A percentile compares a stretch with the other conserved stretches of the same genome.
Conservation (phyloP, 2,797 vertebrate genomes). For the Peromyscus attwateri region DNA sequence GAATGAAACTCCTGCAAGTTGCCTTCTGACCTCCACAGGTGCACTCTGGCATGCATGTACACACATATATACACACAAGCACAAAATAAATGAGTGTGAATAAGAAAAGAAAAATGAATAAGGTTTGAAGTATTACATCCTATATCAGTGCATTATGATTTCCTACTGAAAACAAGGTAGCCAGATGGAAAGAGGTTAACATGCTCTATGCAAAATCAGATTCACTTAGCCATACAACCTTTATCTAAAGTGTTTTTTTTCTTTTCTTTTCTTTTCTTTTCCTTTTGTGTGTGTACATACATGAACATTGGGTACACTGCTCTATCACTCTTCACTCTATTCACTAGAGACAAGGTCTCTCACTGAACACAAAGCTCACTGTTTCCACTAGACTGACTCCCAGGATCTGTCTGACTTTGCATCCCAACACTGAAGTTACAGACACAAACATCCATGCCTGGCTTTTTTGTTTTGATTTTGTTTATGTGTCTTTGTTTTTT, state of each 20-base stretch:
- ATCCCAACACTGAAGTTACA: not conserved
- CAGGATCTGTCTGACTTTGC: not conserved
- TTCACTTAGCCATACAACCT: not conserved
- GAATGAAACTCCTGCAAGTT: not conserved
- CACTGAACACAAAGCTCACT: not conserved
- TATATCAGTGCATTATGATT: not conserved
- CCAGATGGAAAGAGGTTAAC: not conserved
- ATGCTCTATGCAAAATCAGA: not conserved
- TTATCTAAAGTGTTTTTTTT: slow-evolving; percentile 3
- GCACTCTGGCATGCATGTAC: not conserved
- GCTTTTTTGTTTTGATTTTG: not conserved
- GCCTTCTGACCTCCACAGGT: not conserved
- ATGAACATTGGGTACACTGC: not conserved
- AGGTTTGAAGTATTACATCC: not conserved
- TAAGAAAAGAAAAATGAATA: not conserved
- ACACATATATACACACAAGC: not conserved
- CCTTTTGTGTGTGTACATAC: not conserved
- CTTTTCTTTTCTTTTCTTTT: not conserved
- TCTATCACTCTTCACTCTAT: not conserved
- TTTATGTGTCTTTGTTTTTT: not conserved
- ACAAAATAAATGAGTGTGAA: not conserved
- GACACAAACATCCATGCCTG: not conserved
- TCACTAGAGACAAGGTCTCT: not conserved
- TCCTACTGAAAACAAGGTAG: not conserved
- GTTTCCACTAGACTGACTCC: not conserved